Base-by-base conservation (phyloP, 2,797 vertebrate species). In the Knipowitschia caucasica region DNA sequence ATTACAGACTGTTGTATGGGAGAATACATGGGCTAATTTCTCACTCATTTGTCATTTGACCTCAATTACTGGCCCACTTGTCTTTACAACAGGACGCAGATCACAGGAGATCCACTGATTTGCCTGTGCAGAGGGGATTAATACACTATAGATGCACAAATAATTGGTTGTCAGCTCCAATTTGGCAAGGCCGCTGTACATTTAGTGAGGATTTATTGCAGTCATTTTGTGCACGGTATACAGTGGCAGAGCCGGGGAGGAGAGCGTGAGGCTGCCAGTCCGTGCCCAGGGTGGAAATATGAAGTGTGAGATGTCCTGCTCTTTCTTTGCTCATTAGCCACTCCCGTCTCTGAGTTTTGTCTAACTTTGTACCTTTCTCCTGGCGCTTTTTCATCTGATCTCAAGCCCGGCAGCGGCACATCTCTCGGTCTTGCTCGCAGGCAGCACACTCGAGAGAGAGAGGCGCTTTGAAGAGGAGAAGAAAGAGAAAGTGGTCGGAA, bases 221-320 rank as follows among this genome's bases (percentile, higher is more conserved):
- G 51, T 80, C 71, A 77, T 86, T 84, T 81, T 71, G 43, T 38
- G 45, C 9, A 69, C 68, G 69, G 64, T 80, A 71, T 80, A 74
- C 69, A 71, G 77, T 77, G 58, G 72, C 53, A 58, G 59, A 68
- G 64, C 69, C 2, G 64, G 23, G n/a, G 64, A 75, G 59, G 70
- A 64, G 76, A 71, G 45, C 72, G 59, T n/a, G 82, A 84, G 76
- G 63, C 74, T 81, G 79, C 80, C 81, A 81, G 68, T 83, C 76
- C 68, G 67, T 46, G 73, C 73, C 58, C 44, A 35, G 77, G 72
- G 77, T 77, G 82, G 71, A 86, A 81, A 82, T 76, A 84, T 79
- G 71, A 75, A 59, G 66, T 69, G 71, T 72, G 71, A 83, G 78
- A 76, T 67, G 62, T 64, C 71, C 63, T 5, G 56, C 69, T 70